Conservation (phyloP, 2,888 invertebrate genomes). For the Dynastes tityus region DNA sequence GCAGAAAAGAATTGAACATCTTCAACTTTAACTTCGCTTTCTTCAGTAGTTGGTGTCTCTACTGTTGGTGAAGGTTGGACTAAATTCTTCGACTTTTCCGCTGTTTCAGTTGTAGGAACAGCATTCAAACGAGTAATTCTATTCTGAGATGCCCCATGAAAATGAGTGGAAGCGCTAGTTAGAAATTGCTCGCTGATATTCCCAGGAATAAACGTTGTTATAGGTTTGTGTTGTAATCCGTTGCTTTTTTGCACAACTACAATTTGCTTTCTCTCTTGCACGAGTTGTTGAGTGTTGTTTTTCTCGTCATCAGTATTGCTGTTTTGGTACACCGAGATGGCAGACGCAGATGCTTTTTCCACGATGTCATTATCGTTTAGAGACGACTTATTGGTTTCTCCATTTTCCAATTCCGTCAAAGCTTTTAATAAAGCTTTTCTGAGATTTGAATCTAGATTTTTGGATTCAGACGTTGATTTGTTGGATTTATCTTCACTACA, state of each 20-base stretch:
- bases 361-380: conserved; percentile 62
- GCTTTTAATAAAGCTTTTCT: conserved; percentile 84
- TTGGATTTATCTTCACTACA: conserved; percentile 68
- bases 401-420: conserved; percentile 82
- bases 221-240: conserved; percentile 62
- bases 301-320: conserved; percentile 64
- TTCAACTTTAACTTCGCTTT: conserved; percentile 78
- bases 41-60: conserved; percentile 78
- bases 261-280: conserved; percentile 55
- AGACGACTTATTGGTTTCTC: background rate
- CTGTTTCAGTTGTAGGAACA: conserved; percentile 70
- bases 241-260: conserved; percentile 65
- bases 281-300: conserved; percentile 39
- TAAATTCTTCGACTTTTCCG: conserved; percentile 61
- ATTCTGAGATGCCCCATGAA: conserved; percentile 10
- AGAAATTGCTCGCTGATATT: conserved; percentile 62
- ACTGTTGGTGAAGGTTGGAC: conserved; percentile 69
- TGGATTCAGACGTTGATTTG: conserved; percentile 71
- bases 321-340: conserved; percentile 73
- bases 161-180: conserved; percentile 61
- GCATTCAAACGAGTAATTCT: conserved; percentile 53
- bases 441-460: conserved; percentile 82
- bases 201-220: conserved; percentile 55
- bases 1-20: conserved; percentile 87
- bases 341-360: conserved; percentile 72